Base-by-base conservation (phyloP, 2,113 vertebrate species). In the Polyodon spathula region DNA sequence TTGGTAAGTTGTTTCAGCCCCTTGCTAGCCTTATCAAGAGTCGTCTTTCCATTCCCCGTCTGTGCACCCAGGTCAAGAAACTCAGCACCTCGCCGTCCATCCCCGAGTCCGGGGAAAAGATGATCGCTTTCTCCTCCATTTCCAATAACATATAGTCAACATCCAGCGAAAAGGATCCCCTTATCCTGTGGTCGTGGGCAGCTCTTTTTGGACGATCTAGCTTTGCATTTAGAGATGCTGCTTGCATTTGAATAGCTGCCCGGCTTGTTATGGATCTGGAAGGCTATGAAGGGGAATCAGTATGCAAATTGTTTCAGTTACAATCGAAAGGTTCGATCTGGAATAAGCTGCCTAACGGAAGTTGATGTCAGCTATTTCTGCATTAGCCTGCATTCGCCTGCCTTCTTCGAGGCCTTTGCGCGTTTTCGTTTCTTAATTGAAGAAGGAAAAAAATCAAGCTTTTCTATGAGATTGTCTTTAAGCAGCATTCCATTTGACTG, bases 271-370 rank as follows among this genome's bases (percentile, higher is more conserved):
- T 86, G 88, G 90, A 92, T 93, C 86, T 81, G 86, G 66, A 75
- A 89, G 81, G 86, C 88, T 82, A 89, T 83, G 91, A 88, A 91
- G 93, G 89, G 83, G 90, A 94, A 96, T 94, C 93, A 92, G 89
- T 94, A 97, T 97, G 94, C 95, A 97, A 96, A 97, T 97, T 88
- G 90, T 89, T 91, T 93, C 92, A 84, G 90, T 94, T 90, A 89
- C 94, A 94, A 98, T 97, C 95, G 95, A 97, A 96, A 91, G 90
- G 88, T 95, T 98, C 95, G 94, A 97, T 98, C 93, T 87, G 88
- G 73, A 75, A 78, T 80, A 81, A n/a, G 85, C 83, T 77, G 83
- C 80, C 80, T 83, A 76, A 81, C 83, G 84, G 85, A 89, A 88
- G 89, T 77, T 88, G 91, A 89, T 91, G 92, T 95, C 91, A 90